These are phyloP conservation scores for Andrena hattorfiana DNA, from an alignment of 2,888 invertebrate genomes.

Conservation along the genomic window DNA sequence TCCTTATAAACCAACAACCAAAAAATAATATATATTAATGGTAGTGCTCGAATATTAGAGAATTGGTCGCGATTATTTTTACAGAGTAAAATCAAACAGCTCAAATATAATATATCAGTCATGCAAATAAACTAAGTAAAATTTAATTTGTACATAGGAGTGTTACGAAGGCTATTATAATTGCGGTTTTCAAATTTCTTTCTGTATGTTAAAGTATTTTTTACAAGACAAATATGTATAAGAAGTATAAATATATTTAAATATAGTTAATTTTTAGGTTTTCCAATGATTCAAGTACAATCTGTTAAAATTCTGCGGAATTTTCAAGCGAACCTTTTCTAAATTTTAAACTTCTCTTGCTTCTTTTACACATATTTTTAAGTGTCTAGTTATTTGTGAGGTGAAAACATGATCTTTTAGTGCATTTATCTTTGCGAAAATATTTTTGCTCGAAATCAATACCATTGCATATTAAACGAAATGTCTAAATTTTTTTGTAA, in stretches of 20 bases:
- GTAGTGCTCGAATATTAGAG: constrained; percentile 45
- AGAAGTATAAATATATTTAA: constrained; percentile 42
- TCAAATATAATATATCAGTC: constrained; percentile 13
- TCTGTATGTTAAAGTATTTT: constrained; percentile 33
- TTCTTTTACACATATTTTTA: constrained; percentile 3
- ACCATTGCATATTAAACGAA: background rate
- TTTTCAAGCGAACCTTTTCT: constrained; percentile 23
- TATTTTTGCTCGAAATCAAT: constrained; percentile 18
- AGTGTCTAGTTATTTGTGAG: constrained; percentile 16
- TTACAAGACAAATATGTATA: constrained; percentile 21
- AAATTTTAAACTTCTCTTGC: background rate
- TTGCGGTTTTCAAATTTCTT: constrained; percentile 27
- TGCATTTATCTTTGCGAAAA: constrained; percentile 56
- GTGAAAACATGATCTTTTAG: constrained; percentile 26
- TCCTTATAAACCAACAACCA: constrained; percentile 42
- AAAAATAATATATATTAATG: constrained; percentile 34
- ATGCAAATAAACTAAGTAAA: constrained; percentile 28
- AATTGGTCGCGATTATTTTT: constrained; percentile 44
- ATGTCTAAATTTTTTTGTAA: background rate
- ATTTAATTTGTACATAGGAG: constrained; percentile 35
- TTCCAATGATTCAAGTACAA: constrained; percentile 25
- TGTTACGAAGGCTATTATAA: constrained; percentile 24
- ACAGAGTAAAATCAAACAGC: constrained; percentile 45
- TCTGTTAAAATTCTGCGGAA: constrained; percentile 24
- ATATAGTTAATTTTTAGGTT: constrained; percentile 9